Conservation (phyloP, 2,888 invertebrate genomes). For the Neria commutata region DNA sequence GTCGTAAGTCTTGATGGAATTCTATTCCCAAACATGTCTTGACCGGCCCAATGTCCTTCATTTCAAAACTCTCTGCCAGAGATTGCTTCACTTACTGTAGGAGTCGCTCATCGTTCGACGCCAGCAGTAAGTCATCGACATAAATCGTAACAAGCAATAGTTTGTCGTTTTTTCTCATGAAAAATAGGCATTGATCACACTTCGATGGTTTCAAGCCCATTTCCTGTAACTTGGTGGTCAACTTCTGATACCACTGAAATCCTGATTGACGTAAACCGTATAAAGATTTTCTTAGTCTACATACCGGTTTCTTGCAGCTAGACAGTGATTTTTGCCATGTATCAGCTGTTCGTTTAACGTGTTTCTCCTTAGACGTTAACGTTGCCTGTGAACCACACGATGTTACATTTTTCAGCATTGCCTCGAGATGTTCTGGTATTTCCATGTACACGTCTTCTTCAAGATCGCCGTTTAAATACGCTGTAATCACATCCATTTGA, state of each 20-base stretch:
- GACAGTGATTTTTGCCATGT: neutral
- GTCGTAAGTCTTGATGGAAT: conserved; percentile 22
- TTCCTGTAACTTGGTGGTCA: conserved; percentile 19
- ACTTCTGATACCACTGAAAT: conserved; percentile 6
- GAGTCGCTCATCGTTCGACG: conserved; percentile 26
- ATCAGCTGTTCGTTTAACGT: neutral
- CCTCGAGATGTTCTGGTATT: neutral
- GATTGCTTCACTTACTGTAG: conserved; percentile 18
- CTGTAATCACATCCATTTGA: conserved; percentile 30
- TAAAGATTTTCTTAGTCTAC: neutral
- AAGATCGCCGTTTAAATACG: conserved; percentile 19
- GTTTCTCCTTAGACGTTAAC: neutral
- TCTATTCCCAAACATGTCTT: conserved; percentile 28
- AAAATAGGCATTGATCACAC: conserved; percentile 29
- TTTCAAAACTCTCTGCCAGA: conserved; percentile 25
- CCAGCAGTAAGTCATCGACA: conserved; percentile 30
- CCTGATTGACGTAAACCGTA: neutral
- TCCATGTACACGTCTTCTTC: neutral
- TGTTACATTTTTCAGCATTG: neutral
- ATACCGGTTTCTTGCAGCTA: neutral
- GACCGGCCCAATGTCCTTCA: conserved; percentile 32
- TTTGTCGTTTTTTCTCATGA: conserved; percentile 19
- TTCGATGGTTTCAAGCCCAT: conserved; percentile 24
- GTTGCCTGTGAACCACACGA: neutral
- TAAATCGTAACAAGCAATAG: conserved; percentile 26